These are phyloP conservation scores for Amaurobius ferox DNA, from an alignment of 2,888 invertebrate species.

Conservation along the genomic window DNA sequence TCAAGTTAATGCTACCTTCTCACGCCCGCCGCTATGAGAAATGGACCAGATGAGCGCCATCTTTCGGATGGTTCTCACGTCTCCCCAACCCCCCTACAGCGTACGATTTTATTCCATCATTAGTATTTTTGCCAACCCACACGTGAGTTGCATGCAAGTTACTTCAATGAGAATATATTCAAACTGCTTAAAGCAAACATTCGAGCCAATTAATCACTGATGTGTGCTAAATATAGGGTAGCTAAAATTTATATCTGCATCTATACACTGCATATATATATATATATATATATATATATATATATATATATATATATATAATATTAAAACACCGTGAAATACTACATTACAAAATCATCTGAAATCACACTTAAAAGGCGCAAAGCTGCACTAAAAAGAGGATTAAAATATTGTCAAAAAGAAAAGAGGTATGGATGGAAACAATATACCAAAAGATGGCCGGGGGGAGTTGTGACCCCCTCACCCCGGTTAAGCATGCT, in stretches of 20 bases:
- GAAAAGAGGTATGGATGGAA: no score
- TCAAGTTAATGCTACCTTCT: conserved; percentile 48
- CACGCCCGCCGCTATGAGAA: conserved; percentile 61
- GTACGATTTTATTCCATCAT: conserved; percentile 12
- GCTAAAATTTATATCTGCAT: neutral
- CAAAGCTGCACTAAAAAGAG: no score
- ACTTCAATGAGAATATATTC: conserved; percentile 11
- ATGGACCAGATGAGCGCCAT: conserved; percentile 48
- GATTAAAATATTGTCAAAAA: no score
- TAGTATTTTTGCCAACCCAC: conserved; percentile 14
- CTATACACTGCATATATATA: neutral
- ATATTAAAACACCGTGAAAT: no score
- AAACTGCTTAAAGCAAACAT: conserved; percentile 11
- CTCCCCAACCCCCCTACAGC: neutral
- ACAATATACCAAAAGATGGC: no score
- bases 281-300: no score
- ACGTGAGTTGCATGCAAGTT: neutral
- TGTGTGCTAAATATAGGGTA: conserved; percentile 10
- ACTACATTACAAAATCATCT: no score
- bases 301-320: no score
- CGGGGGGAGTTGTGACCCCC: no score
- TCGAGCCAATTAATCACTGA: conserved; percentile 12
- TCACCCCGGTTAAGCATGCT: no score
- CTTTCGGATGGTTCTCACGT: conserved; percentile 54
- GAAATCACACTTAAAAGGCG: no score